Conservation (phyloP, 2,113 vertebrate species). For the Mastomys natalensis region DNA sequence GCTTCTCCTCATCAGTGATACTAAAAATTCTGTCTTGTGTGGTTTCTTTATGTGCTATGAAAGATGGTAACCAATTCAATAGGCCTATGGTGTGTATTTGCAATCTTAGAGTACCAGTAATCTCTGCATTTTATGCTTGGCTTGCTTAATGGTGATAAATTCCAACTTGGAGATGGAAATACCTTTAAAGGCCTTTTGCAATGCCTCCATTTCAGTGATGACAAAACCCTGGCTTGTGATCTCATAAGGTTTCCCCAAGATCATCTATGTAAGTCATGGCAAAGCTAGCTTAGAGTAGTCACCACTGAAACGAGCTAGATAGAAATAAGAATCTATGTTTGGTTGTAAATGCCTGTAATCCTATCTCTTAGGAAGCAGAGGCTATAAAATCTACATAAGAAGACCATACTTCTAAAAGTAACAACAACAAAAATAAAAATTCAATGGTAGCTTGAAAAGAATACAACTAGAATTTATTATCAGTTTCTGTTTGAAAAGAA, state of each 20-base stretch:
- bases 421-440: not conserved
- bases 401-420: not conserved
- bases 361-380: not conserved
- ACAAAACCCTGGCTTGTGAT: not conserved
- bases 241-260: not conserved
- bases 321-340: not conserved
- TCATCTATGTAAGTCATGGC: not conserved
- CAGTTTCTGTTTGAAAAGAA: not conserved
- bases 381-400: not conserved
- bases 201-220: not conserved
- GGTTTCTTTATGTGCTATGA: not conserved
- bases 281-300: not conserved
- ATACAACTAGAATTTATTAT: constrained; percentile 36
- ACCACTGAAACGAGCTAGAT: not conserved
- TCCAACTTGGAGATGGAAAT: not conserved
- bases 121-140: not conserved
- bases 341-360: not conserved
- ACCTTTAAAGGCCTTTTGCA: not conserved
- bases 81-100: not conserved
- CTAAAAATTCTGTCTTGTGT: not conserved
- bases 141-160: not conserved
- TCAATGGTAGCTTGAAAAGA: not conserved
- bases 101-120: not conserved
- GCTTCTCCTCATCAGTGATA: not conserved
- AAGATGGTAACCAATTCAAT: not conserved